phyloP scores from a whole-genome alignment of 2,113 vertebrate genomes.

The Elgaria multicarinata region DNA sequence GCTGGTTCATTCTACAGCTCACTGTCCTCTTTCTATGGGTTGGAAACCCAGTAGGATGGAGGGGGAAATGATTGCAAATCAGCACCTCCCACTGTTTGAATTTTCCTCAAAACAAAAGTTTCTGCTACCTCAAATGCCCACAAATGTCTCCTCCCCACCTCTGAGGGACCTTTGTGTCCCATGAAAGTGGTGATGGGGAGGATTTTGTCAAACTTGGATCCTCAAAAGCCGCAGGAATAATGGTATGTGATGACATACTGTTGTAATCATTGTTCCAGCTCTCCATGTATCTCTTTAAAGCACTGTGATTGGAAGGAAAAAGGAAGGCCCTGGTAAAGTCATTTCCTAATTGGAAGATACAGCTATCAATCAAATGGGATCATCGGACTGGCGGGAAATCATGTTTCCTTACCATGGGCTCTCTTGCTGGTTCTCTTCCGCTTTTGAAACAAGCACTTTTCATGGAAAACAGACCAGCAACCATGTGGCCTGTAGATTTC shows the following conservation, averaged over 20 bases:
- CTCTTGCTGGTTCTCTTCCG: too few relatives aligned
- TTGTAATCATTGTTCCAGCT: too few relatives aligned
- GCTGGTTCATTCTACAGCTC: constrained; percentile 9
- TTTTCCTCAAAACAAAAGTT: background rate
- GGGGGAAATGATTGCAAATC: background rate
- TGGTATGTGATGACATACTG: background rate
- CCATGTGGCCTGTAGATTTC: too few relatives aligned
- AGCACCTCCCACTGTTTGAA: background rate
- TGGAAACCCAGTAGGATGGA: background rate
- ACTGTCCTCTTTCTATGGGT: background rate
- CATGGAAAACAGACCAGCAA: too few relatives aligned
- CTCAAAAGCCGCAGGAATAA: background rate
- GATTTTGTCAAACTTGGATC: too few relatives aligned
- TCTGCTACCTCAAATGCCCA: background rate
- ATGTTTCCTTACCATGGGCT: too few relatives aligned
- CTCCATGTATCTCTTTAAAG: too few relatives aligned
- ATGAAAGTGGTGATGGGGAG: too few relatives aligned
- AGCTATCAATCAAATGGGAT: background rate
- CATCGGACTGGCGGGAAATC: too few relatives aligned
- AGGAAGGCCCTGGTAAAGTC: background rate
- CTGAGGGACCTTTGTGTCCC: background rate
- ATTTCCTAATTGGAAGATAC: background rate
- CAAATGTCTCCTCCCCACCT: background rate
- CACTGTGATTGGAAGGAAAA: background rate
- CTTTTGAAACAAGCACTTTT: too few relatives aligned